phyloP scores from a whole-genome alignment of 2,888 invertebrate species.

The Athripsodes cinereus region DNA sequence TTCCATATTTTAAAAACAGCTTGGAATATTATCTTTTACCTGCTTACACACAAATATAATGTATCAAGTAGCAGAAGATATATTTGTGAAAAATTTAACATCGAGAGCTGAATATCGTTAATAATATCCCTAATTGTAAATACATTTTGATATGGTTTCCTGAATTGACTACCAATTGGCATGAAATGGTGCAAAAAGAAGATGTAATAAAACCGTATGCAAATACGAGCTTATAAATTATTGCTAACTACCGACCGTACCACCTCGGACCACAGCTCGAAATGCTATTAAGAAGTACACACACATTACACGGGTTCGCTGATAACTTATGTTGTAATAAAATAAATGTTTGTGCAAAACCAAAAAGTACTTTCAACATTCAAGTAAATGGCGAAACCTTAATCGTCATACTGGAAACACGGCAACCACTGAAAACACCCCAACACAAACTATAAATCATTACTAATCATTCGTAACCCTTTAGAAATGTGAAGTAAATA shows the following conservation, averaged over 20 bases:
- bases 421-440: conserved; percentile 2
- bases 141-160: too few relatives aligned
- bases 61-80: too few relatives aligned
- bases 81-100: too few relatives aligned
- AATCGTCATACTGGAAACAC: conserved; percentile 8
- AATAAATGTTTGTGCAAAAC: conserved; percentile 3
- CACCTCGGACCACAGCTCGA: background rate
- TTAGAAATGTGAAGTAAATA: background rate
- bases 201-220: background rate
- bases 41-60: too few relatives aligned
- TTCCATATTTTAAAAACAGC: too few relatives aligned
- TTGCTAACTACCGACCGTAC: background rate
- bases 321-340: conserved; percentile 6
- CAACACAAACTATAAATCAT: conserved; percentile 17
- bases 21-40: too few relatives aligned
- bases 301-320: conserved; percentile 2
- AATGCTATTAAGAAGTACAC: background rate
- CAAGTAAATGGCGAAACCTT: conserved; percentile 12
- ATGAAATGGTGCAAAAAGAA: background rate
- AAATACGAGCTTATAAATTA: background rate
- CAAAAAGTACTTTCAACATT: conserved; percentile 1
- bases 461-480: conserved; percentile 8
- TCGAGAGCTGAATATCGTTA: too few relatives aligned
- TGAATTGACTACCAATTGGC: too few relatives aligned
- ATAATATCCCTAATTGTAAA: too few relatives aligned